phyloP scores from a whole-genome alignment of 2,888 invertebrate genomes.

The Saturnia japonica region DNA sequence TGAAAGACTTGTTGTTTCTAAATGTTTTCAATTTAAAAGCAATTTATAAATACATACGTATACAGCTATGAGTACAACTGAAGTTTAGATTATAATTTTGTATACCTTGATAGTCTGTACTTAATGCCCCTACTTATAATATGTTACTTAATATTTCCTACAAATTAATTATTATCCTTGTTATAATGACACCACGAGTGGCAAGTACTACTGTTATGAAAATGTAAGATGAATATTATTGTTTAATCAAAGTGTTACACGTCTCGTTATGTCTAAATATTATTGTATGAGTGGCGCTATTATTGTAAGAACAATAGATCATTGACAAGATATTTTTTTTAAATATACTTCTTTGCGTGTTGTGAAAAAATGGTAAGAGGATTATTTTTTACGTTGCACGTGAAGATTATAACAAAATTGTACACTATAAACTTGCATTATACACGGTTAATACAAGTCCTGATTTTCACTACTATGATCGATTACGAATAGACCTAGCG shows the following conservation, averaged over 20 bases:
- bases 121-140: no score
- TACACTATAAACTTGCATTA: no score
- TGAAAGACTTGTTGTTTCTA: neutral
- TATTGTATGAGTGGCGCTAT: constrained; percentile 4
- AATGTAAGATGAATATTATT: constrained; percentile 11
- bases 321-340: neutral
- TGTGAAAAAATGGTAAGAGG: no score
- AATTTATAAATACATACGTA: no score
- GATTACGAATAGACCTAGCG: no score
- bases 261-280: constrained; percentile 7
- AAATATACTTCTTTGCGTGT: neutral
- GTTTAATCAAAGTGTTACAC: neutral
- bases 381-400: no score
- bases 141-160: neutral
- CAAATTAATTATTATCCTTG: neutral
- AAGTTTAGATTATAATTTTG: neutral
- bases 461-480: no score
- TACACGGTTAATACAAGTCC: no score
- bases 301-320: constrained; percentile 5
- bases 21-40: neutral
- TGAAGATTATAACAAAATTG: no score
- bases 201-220: neutral
- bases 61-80: neutral
- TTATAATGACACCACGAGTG: neutral
- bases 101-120: neutral